phyloP scores from a whole-genome alignment of 2,113 vertebrate genomes.

The Camelus bactrianus region DNA sequence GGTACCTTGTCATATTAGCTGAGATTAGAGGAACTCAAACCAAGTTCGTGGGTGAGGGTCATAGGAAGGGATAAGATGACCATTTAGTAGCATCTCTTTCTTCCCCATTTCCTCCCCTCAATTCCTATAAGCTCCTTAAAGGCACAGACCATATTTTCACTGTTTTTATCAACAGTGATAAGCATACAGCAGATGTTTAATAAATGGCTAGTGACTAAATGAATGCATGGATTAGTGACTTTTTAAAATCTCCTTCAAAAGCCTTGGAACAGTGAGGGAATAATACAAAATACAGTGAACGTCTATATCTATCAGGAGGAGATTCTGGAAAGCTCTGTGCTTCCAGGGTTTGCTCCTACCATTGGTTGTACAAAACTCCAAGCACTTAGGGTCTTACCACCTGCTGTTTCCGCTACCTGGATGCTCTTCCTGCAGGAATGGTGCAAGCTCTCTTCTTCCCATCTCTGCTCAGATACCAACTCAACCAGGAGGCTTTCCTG shows the following conservation, averaged over 20 bases:
- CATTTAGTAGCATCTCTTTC: background rate
- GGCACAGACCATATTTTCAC: background rate
- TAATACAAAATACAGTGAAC: background rate
- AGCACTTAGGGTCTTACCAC: background rate
- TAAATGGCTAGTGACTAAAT: background rate
- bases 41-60: background rate
- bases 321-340: background rate
- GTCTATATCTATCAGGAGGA: background rate
- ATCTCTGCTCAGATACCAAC: background rate
- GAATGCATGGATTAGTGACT: background rate
- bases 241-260: background rate
- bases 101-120: background rate
- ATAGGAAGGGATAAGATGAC: background rate
- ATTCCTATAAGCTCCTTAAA: background rate
- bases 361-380: background rate
- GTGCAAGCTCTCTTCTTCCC: fast-evolving
- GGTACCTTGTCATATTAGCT: background rate
- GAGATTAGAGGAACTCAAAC: background rate
- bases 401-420: background rate
- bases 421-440: fast-evolving
- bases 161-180: background rate
- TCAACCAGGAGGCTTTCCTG: background rate
- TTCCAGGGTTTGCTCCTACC: no score
- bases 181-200: background rate
- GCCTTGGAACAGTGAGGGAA: background rate